Evolutionary conservation across 2,888 invertebrate genomes (phyloP).

Genomic region (Xanthorhoe designata): DNA sequence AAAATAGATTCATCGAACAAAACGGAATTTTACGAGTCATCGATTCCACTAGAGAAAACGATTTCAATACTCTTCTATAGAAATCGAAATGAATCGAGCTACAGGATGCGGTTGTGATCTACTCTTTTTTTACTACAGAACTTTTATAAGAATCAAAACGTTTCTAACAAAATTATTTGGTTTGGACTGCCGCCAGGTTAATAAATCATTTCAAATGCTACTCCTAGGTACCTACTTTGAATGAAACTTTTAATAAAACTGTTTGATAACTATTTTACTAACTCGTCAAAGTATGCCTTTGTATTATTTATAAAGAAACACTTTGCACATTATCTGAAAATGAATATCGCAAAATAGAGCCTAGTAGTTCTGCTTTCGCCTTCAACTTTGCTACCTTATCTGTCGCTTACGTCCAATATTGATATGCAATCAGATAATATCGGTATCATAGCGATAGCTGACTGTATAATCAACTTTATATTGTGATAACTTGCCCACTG

Average conservation of each 20-base stretch:
- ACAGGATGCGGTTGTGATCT: constrained; percentile 10
- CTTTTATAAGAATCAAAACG: constrained; percentile 10
- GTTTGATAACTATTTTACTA: background rate
- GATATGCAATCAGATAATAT: constrained; percentile 64
- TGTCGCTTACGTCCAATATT: constrained; percentile 50
- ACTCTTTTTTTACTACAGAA: constrained; percentile 19
- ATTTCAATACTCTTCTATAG: constrained; percentile 12
- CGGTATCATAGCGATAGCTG: constrained; percentile 57
- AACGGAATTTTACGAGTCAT: constrained; percentile 46
- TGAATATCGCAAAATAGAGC: constrained; percentile 1
- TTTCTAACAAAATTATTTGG: constrained; percentile 14
- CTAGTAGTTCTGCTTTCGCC: constrained; percentile 35
- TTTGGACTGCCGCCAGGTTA: constrained; percentile 18
- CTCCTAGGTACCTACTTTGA: background rate
- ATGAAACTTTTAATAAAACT: constrained; percentile 9
- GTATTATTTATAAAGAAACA: background rate
- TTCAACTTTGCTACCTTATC: constrained; percentile 49
- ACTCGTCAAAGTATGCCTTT: background rate
- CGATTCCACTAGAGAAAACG: constrained; percentile 35
- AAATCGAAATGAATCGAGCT: constrained; percentile 2
- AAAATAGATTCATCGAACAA: constrained; percentile 20
- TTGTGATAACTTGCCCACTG: constrained; percentile 49
- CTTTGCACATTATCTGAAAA: background rate
- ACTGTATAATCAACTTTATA: constrained; percentile 57
- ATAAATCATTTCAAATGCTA: constrained; percentile 7